Base-by-base conservation (phyloP, 1,140 invertebrate genomes). In the Mylabris phalerata region DNA sequence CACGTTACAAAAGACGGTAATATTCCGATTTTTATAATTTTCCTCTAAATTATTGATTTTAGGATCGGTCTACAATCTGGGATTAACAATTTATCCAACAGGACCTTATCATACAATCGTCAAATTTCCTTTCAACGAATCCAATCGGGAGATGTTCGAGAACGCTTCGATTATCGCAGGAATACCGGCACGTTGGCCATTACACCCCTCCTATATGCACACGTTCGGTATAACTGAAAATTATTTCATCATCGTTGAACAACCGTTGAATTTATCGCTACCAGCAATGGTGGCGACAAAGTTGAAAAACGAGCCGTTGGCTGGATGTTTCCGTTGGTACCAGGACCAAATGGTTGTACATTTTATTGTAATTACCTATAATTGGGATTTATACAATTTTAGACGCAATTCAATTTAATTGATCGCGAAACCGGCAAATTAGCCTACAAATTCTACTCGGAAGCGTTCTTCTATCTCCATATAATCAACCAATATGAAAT, bases 401-500 rank as follows among this genome's bases (percentile, higher is more conserved):
- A 90, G 82, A 92, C 89, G 0, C 73, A 87, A 41, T 84, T 94
- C 63, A 83, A 90, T 61, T 74, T 93, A 0, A 73, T 93, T 1
- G 82, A 81, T 4, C 78, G 86, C 26, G 65, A 77, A 50, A 83
- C 77, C 25, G 87, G 86, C 2, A 74, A 80, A 65, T 63, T 83
- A 43, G 71, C 74, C 1, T 80, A 78, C 46, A 82, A 80, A 45
- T 89, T 84, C 69, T 68, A 82, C 13, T 80, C 89, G 0, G 85
- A 90, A 55, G 75, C 85, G 0, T 86, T 95, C 59, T 94, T 95
- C 68, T 93, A 86, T 64, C 78, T 95, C 2, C 93, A 96, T 68
- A 88, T 92, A 38, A 92, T 95, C 50, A 96, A 96, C 75, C 84
- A 88, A 50, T 96, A 85, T 69, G 92, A 93, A 69, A 76, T 78